These are phyloP conservation scores for Tragelaphus scriptus DNA, from an alignment of 2,113 vertebrate species.

Conservation along the genomic window DNA sequence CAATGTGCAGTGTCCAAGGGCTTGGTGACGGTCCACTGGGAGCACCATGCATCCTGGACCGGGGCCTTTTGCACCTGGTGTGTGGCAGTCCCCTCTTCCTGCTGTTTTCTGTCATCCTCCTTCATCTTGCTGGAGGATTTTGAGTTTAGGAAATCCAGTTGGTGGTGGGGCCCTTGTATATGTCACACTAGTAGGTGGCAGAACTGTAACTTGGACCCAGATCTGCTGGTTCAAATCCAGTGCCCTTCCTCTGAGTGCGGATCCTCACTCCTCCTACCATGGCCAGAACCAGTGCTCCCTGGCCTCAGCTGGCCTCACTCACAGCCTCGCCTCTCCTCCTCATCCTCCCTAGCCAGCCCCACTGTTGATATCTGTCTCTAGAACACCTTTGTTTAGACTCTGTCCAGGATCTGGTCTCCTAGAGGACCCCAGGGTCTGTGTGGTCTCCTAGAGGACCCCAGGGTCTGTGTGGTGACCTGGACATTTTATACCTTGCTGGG, in stretches of 20 bases:
- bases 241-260: not conserved
- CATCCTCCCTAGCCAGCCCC: not conserved
- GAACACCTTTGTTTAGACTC: not conserved
- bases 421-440: not conserved
- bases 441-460: not conserved
- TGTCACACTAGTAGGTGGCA: not conserved
- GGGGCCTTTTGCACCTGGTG: no score
- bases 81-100: not conserved
- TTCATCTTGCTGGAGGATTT: not conserved
- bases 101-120: not conserved
- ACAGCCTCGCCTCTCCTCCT: not conserved
- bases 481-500: not conserved
- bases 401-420: not conserved
- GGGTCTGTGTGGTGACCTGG: not conserved
- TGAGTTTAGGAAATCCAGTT: not conserved
- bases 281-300: no score
- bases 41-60: fast-evolving
- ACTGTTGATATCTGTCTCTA: not conserved
- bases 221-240: not conserved
- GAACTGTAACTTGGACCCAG: not conserved
- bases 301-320: not conserved
- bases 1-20: not conserved
- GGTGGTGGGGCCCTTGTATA: not conserved
- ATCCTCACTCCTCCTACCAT: not conserved
- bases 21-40: fast-evolving